A percentile compares a stretch with the other conserved stretches of the same genome.
phyloP scores from a whole-genome alignment of 2,888 invertebrate genomes.

The Coelopa pilipes region DNA sequence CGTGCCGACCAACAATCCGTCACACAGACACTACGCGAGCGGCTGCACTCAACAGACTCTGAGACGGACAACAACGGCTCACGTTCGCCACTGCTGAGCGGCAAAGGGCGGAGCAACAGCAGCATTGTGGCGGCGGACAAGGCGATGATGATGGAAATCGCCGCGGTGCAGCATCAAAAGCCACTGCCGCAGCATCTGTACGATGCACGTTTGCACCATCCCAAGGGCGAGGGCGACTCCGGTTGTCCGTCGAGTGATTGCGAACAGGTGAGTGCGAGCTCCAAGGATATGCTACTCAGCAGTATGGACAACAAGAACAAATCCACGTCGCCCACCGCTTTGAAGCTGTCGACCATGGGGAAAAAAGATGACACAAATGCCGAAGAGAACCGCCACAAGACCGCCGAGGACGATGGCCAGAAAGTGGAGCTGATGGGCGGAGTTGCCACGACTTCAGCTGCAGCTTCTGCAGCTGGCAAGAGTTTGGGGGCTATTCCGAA shows the following conservation, averaged over 20 bases:
- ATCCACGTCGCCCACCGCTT: slow-evolving; percentile 57
- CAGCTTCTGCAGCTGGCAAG: slow-evolving; percentile 46
- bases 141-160: slow-evolving; percentile 51
- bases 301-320: slow-evolving; percentile 55
- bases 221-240: slow-evolving; percentile 67
- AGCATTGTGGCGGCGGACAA: slow-evolving; percentile 49
- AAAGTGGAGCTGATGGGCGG: slow-evolving; percentile 41
- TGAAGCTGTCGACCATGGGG: slow-evolving; percentile 17
- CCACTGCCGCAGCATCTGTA: slow-evolving; percentile 37
- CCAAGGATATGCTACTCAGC: slow-evolving; percentile 75
- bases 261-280: slow-evolving; percentile 76
- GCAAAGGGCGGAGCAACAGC: slow-evolving; percentile 47
- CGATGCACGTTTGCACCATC: slow-evolving; percentile 20
- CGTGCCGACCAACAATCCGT: slow-evolving; percentile 10
- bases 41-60: slow-evolving; percentile 69
- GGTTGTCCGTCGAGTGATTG: slow-evolving; percentile 67
- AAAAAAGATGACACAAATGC: slow-evolving; percentile 63
- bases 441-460: slow-evolving; percentile 46
- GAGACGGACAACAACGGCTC: slow-evolving; percentile 79
- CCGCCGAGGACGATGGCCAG: slow-evolving; percentile 35
- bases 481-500: slow-evolving; percentile 69
- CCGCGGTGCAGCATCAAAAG: slow-evolving; percentile 45
- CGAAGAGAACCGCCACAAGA: slow-evolving; percentile 10
- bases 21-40: slow-evolving; percentile 44
- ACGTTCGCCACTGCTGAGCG: slow-evolving; percentile 75